Percentiles rank a stretch among this genome's conserved stretches.
phyloP scores from a whole-genome alignment of 2,888 invertebrate species.

The Drosophila nr. medialis region DNA sequence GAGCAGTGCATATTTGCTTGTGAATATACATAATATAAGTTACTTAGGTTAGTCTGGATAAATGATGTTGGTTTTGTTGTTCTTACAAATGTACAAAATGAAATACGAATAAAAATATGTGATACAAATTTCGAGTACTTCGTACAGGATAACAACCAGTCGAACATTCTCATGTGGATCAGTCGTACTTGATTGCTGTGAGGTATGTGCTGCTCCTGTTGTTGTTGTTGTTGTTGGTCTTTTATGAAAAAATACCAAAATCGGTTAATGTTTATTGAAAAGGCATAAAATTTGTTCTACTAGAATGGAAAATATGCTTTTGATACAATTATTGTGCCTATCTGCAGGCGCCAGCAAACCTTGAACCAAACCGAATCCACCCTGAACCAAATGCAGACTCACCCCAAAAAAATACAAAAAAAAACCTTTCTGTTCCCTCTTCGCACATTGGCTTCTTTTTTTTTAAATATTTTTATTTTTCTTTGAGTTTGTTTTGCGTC shows the following conservation, averaged over 20 bases:
- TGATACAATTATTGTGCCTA: conserved; percentile 84
- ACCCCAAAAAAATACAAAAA: conserved; percentile 25
- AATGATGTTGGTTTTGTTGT: neutral
- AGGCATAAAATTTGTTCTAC: conserved; percentile 85
- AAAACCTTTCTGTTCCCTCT: conserved; percentile 39
- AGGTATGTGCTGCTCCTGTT: conserved; percentile 25
- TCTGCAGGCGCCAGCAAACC: conserved; percentile 69
- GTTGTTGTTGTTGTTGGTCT: conserved; percentile 48
- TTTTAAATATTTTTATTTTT: conserved; percentile 32
- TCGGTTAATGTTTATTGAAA: conserved; percentile 85
- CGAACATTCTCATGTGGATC: neutral
- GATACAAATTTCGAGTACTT: neutral
- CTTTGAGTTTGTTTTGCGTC: conserved; percentile 69
- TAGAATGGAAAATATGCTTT: conserved; percentile 85
- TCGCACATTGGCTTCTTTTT: conserved; percentile 41
- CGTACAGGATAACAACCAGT: conserved; percentile 10
- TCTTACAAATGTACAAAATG: too few species aligned
- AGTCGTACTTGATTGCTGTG: conserved; percentile 40
- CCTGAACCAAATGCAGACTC: conserved; percentile 39
- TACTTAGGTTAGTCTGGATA: neutral
- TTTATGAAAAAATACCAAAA: conserved; percentile 83
- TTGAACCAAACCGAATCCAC: conserved; percentile 50
- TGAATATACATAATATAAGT: neutral
- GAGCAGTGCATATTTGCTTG: neutral
- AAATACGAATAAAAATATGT: too few species aligned